Conservation (phyloP, 2,113 vertebrate species). For the Elephantulus edwardii region DNA sequence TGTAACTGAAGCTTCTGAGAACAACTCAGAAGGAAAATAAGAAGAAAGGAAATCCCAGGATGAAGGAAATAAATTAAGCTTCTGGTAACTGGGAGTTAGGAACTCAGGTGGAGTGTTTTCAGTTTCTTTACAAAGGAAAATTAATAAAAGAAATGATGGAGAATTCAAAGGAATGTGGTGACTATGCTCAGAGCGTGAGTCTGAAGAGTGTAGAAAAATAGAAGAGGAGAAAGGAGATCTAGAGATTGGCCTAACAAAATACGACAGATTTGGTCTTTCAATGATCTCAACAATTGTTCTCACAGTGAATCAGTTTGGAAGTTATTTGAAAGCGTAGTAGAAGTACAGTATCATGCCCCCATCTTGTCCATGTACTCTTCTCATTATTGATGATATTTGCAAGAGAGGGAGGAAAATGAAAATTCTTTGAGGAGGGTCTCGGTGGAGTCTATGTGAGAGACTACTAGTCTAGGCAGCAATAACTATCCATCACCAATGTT, state of each 20-base stretch:
- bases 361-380: not conserved
- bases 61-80: not conserved
- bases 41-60: no score
- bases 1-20: not conserved
- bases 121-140: not conserved
- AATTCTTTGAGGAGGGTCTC: not conserved
- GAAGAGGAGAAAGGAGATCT: fast-evolving
- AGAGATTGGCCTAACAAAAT: fast-evolving
- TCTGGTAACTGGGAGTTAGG: not conserved
- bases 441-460: not conserved
- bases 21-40: not conserved
- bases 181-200: not conserved
- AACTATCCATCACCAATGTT: conserved; percentile 22
- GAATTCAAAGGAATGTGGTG: not conserved
- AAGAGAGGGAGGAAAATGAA: not conserved
- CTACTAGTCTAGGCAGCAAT: not conserved
- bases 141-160: not conserved
- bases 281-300: not conserved
- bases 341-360: not conserved
- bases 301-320: not conserved
- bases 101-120: not conserved
- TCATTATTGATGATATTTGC: no score
- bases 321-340: no score
- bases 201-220: not conserved
- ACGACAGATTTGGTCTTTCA: not conserved